A percentile compares a stretch with the other conserved stretches of the same genome.
Conservation (phyloP, 2,797 vertebrate genomes). For the Dryobates pubescens region DNA sequence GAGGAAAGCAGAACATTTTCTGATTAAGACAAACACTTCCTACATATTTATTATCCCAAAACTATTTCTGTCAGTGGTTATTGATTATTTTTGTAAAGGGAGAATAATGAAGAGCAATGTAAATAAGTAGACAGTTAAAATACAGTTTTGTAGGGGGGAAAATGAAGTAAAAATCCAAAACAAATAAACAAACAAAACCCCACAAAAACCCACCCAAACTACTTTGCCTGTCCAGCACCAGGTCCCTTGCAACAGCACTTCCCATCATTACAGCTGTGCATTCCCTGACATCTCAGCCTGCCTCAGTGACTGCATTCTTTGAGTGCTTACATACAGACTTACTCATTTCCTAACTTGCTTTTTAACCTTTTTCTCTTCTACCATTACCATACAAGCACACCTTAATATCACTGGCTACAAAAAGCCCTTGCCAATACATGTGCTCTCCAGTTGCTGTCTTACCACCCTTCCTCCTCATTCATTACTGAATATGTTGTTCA, state of each 20-base stretch:
- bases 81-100: not conserved
- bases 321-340: not conserved
- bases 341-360: not conserved
- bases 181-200: no score
- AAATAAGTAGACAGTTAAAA: not conserved
- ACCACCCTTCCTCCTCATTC: not conserved
- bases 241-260: not conserved
- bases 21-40: not conserved
- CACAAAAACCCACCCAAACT: no score
- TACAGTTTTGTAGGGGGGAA: not conserved
- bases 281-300: not conserved
- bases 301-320: not conserved
- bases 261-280: not conserved
- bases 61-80: not conserved
- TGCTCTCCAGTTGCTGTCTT: not conserved
- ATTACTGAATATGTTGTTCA: not conserved
- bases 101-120: not conserved
- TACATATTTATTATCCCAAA: not conserved
- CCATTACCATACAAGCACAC: accelerated
- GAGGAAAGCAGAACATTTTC: not conserved
- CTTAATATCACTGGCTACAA: not conserved
- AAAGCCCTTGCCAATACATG: not conserved
- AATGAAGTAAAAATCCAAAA: not conserved
- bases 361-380: not conserved
- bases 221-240: not conserved